Evolutionary conservation across 1,140 invertebrate species (phyloP).

Genomic region (Caenorhabditis remanei): DNA sequence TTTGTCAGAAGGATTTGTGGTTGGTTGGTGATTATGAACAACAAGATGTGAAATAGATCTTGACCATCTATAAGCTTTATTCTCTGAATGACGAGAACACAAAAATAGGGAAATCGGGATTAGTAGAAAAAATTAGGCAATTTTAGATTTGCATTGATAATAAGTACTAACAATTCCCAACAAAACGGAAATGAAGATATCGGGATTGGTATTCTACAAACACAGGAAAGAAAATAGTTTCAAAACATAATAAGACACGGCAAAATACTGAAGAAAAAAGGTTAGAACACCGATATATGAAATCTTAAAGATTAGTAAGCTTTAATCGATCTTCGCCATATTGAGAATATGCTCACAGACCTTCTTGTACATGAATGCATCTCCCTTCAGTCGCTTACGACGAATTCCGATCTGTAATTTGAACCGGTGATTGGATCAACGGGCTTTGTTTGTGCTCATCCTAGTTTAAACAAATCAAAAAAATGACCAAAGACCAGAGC

Average conservation of each 20-base stretch:
- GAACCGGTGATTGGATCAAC: not conserved
- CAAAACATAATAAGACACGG: slow-evolving; percentile 3
- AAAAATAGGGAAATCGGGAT: not conserved
- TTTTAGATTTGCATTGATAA: slow-evolving; percentile 4
- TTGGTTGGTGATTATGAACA: not conserved
- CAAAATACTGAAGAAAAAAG: slow-evolving; percentile 14
- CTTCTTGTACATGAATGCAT: slow-evolving; percentile 88
- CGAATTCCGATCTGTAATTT: slow-evolving; percentile 82
- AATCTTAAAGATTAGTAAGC: not conserved
- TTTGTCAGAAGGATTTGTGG: slow-evolving; percentile 17
- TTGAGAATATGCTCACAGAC: slow-evolving; percentile 82
- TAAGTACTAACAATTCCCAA: not conserved
- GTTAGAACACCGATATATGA: not conserved
- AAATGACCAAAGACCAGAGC: not conserved
- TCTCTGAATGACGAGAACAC: slow-evolving; percentile 1
- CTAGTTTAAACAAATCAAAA: not conserved
- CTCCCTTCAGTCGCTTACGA: slow-evolving; percentile 86
- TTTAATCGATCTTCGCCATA: slow-evolving; percentile 58
- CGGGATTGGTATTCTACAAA: slow-evolving; percentile 13
- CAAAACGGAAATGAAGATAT: not conserved
- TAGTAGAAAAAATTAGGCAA: slow-evolving; percentile 11
- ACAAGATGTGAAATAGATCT: slow-evolving; percentile 39
- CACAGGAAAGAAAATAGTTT: not conserved
- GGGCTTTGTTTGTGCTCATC: not conserved
- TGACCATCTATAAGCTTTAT: slow-evolving; percentile 20